Base-by-base conservation (phyloP, 2,888 invertebrate species). In the Leptopilina syphax region DNA sequence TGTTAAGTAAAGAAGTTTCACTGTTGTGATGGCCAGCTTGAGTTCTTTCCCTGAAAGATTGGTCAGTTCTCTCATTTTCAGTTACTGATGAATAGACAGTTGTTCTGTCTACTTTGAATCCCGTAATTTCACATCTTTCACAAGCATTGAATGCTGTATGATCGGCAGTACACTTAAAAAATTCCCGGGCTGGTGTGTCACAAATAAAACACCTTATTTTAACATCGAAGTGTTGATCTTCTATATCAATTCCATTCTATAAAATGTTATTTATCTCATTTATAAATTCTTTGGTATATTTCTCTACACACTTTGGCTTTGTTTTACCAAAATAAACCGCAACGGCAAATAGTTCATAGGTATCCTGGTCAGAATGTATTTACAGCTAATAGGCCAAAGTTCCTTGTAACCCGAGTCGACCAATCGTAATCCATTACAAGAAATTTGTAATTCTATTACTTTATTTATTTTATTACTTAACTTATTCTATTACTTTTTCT, bases 111-210 rank as follows among this genome's bases (percentile, higher is more conserved):
- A 27, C 63, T 57, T 70, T 34, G 34, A 79, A 66, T 10, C 84
- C 86, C 34, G 18, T 44, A 50, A 77, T 68, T 9, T n/a, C 44
- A 44, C 86, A 85, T 63, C 84, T 78, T 50, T 86, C 84, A 67
- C 83, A 85, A n/a, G 83, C 78, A 77, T 77, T 80, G 78, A 80
- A 84, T 8, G 82, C 84, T 0, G 78, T 77, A 54, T 85, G 85
- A n/a, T 83, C 81, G 60, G 80, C 82, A 13, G 57, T 80, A 34
- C 79, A 78, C 79, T 85, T 85, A 27, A 85, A n/a, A 79, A 81
- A 83, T 6, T 82, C 67, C 9, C 85, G 82, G 13, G 84, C 85
- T 13, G 83, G 86, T 12, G 81, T 80, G 77, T 86, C 84, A 70
- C 82, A 82, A 12, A 83, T 78, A 63, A 85, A 81, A 27, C 83